Base-by-base conservation (phyloP, 2,113 vertebrate genomes). In the Cyanistes caeruleus region DNA sequence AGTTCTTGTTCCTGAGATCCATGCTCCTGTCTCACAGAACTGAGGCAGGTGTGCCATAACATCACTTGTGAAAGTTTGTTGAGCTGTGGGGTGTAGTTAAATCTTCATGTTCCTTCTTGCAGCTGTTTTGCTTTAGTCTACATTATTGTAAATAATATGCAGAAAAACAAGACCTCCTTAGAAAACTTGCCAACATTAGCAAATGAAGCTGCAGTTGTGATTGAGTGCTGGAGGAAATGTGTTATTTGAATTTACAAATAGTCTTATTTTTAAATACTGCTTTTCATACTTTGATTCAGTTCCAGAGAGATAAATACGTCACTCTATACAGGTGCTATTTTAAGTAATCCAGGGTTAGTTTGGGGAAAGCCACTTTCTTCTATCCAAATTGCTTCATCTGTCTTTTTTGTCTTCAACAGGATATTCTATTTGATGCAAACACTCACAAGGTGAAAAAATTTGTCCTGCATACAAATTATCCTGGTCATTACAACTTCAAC, bases 401-500 rank as follows among this genome's bases (percentile, higher is more conserved):
- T 64, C 30, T 84, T 10, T 10, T 55, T 90, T 83, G 62, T 37
- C 21, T 91, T 89, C 49, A 41, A 75, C 83, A 99, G 99, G 99
- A 99, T 86, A 99, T 99, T 98, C 98, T 99, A 82, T 99, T 99
- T 97, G 99, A 99, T 95, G 99, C 99, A 24, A 99, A 99, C 80
- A 99, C 99, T 95, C 99, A 99, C 97, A 98, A 99, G 97, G 99
- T 99, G 81, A 99, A 99, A 98, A 99, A 99, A 97, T 99, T 99
- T 98, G 99, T 99, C 93, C 98, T 99, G 68, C 99, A 99, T 62
- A 99, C 99, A 90, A 99, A 99, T 98, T 99, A 98, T 76, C 99
- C 99, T 24, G 99, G 99, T 93, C 99, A 99, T 99, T 99, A 99
- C 97, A 99, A 99, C 98, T 99, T 99, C 79, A 99, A 99, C 94